Base-by-base conservation (phyloP, 2,113 vertebrate species). In the Oncorhynchus masou region DNA sequence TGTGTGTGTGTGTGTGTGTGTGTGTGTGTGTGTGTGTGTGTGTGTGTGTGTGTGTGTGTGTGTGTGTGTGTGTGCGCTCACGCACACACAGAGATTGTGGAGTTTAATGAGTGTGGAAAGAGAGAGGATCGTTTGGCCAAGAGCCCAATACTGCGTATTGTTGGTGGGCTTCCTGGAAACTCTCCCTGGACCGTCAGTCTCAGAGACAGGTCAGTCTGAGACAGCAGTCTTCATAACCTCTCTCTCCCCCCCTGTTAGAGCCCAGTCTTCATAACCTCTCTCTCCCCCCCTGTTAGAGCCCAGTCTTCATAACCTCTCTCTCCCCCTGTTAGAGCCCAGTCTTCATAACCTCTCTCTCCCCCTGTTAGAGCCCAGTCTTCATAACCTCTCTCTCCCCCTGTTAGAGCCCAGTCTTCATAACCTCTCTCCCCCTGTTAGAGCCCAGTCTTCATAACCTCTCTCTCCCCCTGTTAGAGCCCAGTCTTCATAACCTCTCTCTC, bases 131-230 rank as follows among this genome's bases (percentile, higher is more conserved):
- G 93, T 8, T 0, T 57, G 22, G 75, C 0, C 0, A 8, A 5
- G 2, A 3, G 45, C 12, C 39, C 9, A 45, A 87, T 12, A 81
- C 2, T 85, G 39, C 96, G 97, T 1, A 92, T 98, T 0, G 85
- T 99, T 0, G 94, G 94, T 0, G 98, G 97, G 5, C 68, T 79
- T 25, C 96, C 96, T 0, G 97, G 98, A 71, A 99, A 96, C 89
- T 99, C 97, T 0, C 98, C 98, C 2, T 98, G 97, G 97, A 99
- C 98, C 0, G 95, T 99, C 88, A 99, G 98, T 88, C 93, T 99
- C 74, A 94, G 95, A 73, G 96, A 97, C 89, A 91, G 95, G 98
- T 98, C 82, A 91, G 94, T 79, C 0, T 0, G 45, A 27, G 3
- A 9, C 19, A 4, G n/a, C 16, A 4, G 59, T n/a, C 59, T 60